Conservation (phyloP, 37 sponge, comb jelly and placozoan genomes). For the Chondrilla cf. caribensis region DNA sequence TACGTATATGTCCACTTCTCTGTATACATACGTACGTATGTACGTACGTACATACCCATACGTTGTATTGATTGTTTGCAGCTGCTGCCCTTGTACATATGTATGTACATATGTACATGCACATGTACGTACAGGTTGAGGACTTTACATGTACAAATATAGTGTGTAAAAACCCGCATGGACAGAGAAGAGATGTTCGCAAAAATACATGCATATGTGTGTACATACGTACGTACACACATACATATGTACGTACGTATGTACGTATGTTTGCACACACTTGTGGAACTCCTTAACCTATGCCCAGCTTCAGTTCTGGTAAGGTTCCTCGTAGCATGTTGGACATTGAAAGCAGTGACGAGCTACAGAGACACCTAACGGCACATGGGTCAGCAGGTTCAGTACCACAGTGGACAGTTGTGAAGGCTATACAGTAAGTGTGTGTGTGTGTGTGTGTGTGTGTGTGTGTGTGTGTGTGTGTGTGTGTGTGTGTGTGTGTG, state of each 20-base stretch:
- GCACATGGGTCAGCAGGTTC: neutral
- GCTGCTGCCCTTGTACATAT: neutral
- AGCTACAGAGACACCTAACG: neutral
- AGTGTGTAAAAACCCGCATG: too few relatives aligned
- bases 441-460: slow-evolving; percentile 5
- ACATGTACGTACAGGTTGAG: neutral
- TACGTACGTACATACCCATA: too few relatives aligned
- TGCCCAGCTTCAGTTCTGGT: neutral
- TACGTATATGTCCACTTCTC: too few relatives aligned
- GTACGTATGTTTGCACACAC: neutral
- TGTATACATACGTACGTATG: too few relatives aligned
- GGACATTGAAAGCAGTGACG: neutral
- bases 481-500: slow-evolving; percentile 18
- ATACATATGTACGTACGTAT: neutral
- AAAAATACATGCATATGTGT: neutral
- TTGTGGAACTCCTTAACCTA: neutral
- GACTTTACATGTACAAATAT: too few relatives aligned
- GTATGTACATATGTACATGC: slow-evolving; percentile 4
- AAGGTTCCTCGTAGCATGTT: too few relatives aligned
- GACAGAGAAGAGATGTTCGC: neutral
- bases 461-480: slow-evolving; percentile 15
- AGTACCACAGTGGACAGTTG: neutral
- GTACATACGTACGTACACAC: slow-evolving; percentile 14
- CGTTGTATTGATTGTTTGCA: too few relatives aligned
- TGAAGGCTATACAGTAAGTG: neutral